Base-by-base conservation (phyloP, 2,113 vertebrate genomes). In the Nicator chloris region DNA sequence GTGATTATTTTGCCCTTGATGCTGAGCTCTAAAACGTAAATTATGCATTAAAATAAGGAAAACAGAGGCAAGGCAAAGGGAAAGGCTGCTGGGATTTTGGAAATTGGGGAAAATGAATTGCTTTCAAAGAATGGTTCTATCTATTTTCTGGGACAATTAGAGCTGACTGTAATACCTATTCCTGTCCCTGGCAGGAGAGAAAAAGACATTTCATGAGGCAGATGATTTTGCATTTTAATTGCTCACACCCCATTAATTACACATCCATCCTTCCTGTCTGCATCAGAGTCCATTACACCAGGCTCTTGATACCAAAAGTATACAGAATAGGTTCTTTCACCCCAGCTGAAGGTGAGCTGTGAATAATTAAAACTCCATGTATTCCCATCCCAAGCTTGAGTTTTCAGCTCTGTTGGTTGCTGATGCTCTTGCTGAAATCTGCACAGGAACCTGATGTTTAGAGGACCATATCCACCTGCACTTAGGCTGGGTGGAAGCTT, bases 221-320 rank as follows among this genome's bases (percentile, higher is more conserved):
- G 65, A 60, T 59, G 28, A 95, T 71, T 92, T 89, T 86, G n/a
- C 44, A 69, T 92, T 82, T 94, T 78, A 83, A 78, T 81, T 93
- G 65, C 51, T 78, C 37, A 37, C 72, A 84, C n/a, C 2, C 49
- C 33, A 71, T 70, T 92, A 84, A 68, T 86, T 56, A 81, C 20
- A 15, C 35, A 78, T 81, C 56, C 51, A 51, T 51, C 72, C 77
- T 84, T 78, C 51, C 77, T 72, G 49, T 35, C 60, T 66, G 44
- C 33, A 13, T 37, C 44, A 14, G 59, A 35, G 35, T n/a, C 44
- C 49, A 3, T 82, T 71, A 14, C 6, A 33, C 1, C 1, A 0
- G 68, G 42, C 15, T 40, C 47, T 6, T 78, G 64, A 23, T 44
- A 27, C 23, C 59, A 8, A 27, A 44, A 72, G 10, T 13, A 27